phyloP scores from a whole-genome alignment of 30 jellyfish, hydroid and myxozoan genomes.

The Chrysaora quinquecirrha region DNA sequence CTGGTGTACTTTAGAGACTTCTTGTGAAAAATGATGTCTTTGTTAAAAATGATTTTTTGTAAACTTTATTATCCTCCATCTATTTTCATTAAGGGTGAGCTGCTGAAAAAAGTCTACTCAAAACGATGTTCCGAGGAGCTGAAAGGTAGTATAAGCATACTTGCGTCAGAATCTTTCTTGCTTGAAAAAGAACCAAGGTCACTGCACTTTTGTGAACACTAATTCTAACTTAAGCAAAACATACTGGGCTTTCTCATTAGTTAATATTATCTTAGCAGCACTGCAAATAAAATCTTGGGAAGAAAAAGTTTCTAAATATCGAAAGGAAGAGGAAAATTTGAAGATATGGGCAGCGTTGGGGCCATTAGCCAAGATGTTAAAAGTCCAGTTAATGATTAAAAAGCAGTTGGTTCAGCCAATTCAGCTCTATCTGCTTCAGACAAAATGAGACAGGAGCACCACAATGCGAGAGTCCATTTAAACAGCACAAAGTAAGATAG shows the following conservation, averaged over 20 bases:
- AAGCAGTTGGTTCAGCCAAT: not conserved
- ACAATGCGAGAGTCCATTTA: too few species aligned
- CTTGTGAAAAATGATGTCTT: not conserved
- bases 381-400: not conserved
- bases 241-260: not conserved
- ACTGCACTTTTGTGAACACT: not conserved
- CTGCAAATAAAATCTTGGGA: not conserved
- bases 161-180: too few species aligned
- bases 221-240: not conserved
- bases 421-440: conserved; percentile 1
- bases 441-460: too few species aligned
- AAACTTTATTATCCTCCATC: not conserved
- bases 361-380: not conserved
- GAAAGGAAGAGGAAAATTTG: not conserved
- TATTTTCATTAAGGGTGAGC: not conserved
- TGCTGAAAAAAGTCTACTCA: not conserved
- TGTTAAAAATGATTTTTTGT: not conserved
- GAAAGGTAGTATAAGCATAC: not conserved
- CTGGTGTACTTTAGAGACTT: not conserved
- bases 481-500: not conserved
- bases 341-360: not conserved
- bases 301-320: not conserved
- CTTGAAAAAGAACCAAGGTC: not conserved
- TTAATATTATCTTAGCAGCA: not conserved
- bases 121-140: not conserved